Base-by-base conservation (phyloP, 1,140 invertebrate species). In the Bombus polaris region DNA sequence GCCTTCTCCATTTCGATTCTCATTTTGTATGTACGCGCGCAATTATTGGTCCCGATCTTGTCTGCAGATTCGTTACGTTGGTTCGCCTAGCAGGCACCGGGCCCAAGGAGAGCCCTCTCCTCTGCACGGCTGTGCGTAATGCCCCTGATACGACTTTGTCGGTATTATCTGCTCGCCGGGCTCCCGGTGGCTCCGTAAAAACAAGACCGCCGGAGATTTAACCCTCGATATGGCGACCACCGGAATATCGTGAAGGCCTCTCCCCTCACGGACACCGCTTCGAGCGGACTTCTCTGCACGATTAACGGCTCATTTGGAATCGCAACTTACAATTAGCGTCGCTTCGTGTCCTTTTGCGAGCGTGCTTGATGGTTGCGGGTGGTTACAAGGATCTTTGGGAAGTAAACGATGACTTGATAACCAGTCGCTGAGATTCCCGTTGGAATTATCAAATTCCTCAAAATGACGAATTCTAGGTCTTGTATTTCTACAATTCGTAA, bases 11-110 rank as follows among this genome's bases (percentile, higher is more conserved):
- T 65, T 32, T 73, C 39, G 57, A 59, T 75, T 59, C 88, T 91
- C 90, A 90, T 92, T 92, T 91, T 88, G 72, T 91, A 93, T 92
- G 89, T 92, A 90, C 88, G 80, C 89, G 85, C 47, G 92, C 92
- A 92, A 93, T 93, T 93, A 93, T 93, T 91, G 90, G 89, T 76
- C 44, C 74, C 86, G 89, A 90, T 89, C 83, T 85, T 88, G 83
- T 92, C 91, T 83, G 82, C 72, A 62, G 83, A 77, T 89, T 89
- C 88, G 87, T 92, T 89, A 90, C 47, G 87, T 37, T 32, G 85
- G 65, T 76, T 82, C 79, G 80, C 71, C 70, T 81, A 84, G 72
- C 78, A 65, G 74, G 47, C 59, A 86, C 42, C 53, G n/a, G 39
- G 65, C 39, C 39, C 37, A n/a, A n/a, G 28, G 71, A 28, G 72